These are phyloP conservation scores for Koerneria pararmatus DNA, from an alignment of 2,888 invertebrate species.

Conservation along the genomic window DNA sequence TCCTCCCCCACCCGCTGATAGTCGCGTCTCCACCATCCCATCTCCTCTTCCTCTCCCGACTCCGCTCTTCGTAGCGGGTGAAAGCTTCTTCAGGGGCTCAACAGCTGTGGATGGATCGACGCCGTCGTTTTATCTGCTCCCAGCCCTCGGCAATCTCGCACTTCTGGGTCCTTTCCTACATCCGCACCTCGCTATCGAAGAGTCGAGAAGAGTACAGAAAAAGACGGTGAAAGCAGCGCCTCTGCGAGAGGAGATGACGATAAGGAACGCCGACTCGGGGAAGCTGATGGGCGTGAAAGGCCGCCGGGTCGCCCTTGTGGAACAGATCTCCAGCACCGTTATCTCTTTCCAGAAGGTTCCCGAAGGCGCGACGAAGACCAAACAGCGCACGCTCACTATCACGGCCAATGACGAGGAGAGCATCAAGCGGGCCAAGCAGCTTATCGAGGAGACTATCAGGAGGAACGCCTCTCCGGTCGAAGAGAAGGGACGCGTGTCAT, in stretches of 20 bases:
- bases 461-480: conserved; percentile 75
- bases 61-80: no score
- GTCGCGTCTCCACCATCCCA: no score
- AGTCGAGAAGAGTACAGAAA: no score
- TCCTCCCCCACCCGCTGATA: neutral
- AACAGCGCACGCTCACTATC: conserved; percentile 88
- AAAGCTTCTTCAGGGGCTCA: no score
- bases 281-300: conserved; percentile 77
- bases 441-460: conserved; percentile 90
- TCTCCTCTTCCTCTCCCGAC: no score
- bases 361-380: conserved; percentile 74
- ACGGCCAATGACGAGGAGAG: conserved; percentile 88
- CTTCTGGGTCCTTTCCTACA: conserved; percentile 20
- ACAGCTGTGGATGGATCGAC: no score
- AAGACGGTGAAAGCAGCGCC: conserved; percentile 64
- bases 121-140: conserved; percentile 19
- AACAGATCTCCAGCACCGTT: conserved; percentile 94
- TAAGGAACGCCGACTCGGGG: conserved; percentile 88
- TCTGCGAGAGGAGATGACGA: conserved; percentile 89
- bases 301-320: conserved; percentile 94
- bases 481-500: no score
- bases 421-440: conserved; percentile 83
- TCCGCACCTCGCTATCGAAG: neutral
- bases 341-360: conserved; percentile 85
- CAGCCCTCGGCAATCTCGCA: conserved; percentile 17